Percentiles rank a stretch among this genome's conserved stretches.
Conservation (phyloP, 2,797 vertebrate species). For the Adelosebastes latens region DNA sequence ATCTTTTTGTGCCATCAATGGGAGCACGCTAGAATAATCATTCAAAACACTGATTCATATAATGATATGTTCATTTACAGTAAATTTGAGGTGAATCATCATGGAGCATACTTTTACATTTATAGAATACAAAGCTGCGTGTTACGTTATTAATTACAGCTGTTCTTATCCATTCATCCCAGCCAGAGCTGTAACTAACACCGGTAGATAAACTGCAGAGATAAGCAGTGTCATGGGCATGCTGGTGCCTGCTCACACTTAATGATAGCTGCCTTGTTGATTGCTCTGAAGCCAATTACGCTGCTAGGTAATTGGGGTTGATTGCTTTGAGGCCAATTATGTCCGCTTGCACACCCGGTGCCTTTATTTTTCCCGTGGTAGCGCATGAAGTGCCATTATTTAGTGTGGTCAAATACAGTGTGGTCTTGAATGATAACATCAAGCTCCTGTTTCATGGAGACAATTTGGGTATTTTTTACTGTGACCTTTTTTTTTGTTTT, state of each 20-base stretch:
- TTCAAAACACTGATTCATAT: not conserved
- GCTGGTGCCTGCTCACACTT: conserved; percentile 70
- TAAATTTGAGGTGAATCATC: not conserved
- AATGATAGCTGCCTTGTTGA: conserved; percentile 75
- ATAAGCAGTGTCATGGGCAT: conserved; percentile 72
- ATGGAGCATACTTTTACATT: not conserved
- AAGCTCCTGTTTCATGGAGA: conserved; percentile 25
- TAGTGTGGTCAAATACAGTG: conserved; percentile 58
- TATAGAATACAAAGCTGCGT: not conserved
- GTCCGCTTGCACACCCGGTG: conserved; percentile 49
- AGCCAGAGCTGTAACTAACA: conserved; percentile 45
- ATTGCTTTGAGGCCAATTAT: conserved; percentile 81
- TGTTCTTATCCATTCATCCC: conserved; percentile 32
- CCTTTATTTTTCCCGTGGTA: conserved; percentile 59
- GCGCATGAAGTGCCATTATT: conserved; percentile 51
- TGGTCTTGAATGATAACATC: conserved; percentile 64
- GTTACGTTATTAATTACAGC: conserved; percentile 25
- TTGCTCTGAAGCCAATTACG: conserved; percentile 75
- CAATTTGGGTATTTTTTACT: conserved; percentile 16
- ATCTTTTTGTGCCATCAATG: not conserved
- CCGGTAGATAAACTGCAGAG: conserved; percentile 60
- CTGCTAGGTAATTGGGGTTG: conserved; percentile 74
- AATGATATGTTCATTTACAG: not conserved
- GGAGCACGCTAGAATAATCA: not conserved
- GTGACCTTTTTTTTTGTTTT: not conserved